phyloP scores from a whole-genome alignment of 2,888 invertebrate species.

The Scaptomyza parva region DNA sequence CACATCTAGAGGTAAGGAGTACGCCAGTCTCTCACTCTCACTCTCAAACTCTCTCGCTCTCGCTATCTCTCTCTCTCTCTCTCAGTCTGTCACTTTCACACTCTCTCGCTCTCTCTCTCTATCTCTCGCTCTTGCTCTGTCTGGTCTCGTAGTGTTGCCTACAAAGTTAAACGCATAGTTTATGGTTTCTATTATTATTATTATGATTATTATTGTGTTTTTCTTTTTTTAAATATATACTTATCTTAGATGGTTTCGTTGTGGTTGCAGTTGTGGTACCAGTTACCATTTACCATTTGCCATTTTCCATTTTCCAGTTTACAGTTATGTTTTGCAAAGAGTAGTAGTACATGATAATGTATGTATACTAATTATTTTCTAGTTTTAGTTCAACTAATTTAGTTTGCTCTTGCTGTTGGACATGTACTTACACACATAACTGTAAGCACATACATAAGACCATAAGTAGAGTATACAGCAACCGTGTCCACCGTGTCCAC shows the following conservation, averaged over 20 bases:
- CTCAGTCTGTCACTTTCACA: slow-evolving; percentile 11
- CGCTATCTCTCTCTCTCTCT: slow-evolving; percentile 13
- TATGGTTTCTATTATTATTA: slow-evolving; percentile 31
- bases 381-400: slow-evolving; percentile 7
- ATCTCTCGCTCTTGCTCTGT: slow-evolving; percentile 22
- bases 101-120: slow-evolving; percentile 9
- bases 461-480: slow-evolving; percentile 45
- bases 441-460: slow-evolving; percentile 31
- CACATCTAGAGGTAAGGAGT: slow-evolving; percentile 64
- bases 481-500: slow-evolving; percentile 16
- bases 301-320: slow-evolving; percentile 16
- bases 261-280: slow-evolving; percentile 27
- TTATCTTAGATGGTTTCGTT: slow-evolving; percentile 31
- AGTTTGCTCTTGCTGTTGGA: slow-evolving; percentile 35
- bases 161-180: slow-evolving; percentile 28
- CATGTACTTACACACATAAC: slow-evolving; percentile 13
- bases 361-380: background rate
- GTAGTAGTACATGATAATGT: background rate
- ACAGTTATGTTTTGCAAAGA: slow-evolving; percentile 6
- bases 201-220: too few relatives aligned
- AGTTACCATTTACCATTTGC: too few relatives aligned
- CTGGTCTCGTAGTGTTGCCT: slow-evolving; percentile 46
- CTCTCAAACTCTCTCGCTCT: slow-evolving; percentile 24
- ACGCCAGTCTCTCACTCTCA: slow-evolving; percentile 41
- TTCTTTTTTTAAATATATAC: too few relatives aligned